Evolutionary conservation across 2,113 vertebrate species (phyloP).

Genomic region (Corvus moneduloides): DNA sequence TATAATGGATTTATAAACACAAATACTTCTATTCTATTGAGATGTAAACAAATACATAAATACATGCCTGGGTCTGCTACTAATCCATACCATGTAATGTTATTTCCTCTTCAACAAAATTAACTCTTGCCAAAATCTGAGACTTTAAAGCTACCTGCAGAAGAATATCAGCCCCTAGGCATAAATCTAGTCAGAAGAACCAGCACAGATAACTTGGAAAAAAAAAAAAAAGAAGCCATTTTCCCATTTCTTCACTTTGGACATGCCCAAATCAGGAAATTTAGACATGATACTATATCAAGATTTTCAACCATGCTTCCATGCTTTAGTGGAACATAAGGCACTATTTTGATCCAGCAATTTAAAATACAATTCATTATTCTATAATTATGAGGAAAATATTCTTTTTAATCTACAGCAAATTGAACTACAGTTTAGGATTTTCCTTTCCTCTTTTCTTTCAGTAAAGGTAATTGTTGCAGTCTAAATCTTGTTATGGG

Average conservation of each 20-base stretch:
- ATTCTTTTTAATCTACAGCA: neutral
- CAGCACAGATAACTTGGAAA: neutral
- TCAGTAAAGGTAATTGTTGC: neutral
- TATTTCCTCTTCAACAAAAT: neutral
- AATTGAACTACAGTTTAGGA: neutral
- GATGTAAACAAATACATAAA: neutral
- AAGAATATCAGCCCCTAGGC: neutral
- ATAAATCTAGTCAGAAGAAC: neutral
- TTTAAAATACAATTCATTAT: neutral
- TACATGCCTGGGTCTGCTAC: neutral
- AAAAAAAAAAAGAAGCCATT: accelerated
- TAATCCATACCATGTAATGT: neutral
- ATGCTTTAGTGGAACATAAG: neutral
- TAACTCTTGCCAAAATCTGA: neutral
- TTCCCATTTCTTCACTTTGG: neutral
- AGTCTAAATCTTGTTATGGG: neutral
- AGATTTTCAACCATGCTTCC: neutral
- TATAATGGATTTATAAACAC: neutral
- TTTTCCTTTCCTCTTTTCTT: neutral
- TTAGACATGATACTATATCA: neutral
- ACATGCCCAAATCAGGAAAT: neutral
- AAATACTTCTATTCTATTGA: neutral
- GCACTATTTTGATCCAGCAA: neutral
- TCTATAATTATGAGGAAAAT: neutral
- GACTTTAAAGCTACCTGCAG: neutral